Evolutionary conservation across 2,797 vertebrate genomes (phyloP), one percentile per base, ranked within the genome.

Genomic region (Pseudochromis fuscus): DNA sequence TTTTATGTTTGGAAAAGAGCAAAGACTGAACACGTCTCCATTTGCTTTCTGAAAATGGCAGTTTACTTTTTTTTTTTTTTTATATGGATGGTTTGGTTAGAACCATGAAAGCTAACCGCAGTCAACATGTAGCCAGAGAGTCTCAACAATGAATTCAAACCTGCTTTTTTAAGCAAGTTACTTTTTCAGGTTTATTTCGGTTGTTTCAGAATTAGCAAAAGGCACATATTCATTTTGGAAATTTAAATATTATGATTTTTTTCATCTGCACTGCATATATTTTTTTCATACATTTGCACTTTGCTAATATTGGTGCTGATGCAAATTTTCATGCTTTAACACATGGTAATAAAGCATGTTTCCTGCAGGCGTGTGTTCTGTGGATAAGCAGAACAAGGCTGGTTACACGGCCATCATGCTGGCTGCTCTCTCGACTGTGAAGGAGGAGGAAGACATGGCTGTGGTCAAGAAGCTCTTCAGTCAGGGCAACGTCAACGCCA

Each of bases 361-460:
- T 19, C 27, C 48, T 63, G 0, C 90, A 98, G 96, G 92, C 5
- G 91, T 96, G 80, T 98, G 96, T 46, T 90, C 93, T 0, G 95
- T 97, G 61, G 95, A 98, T 79, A 93, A 94, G 77, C 97, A 97
- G 94, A 99, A 99, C 84, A 96, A 96, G 86, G 97, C 98, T 0
- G 98, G 98, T 25, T 99, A 99, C 87, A 98, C 98, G 0, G 96
- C 97, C 12, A 96, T 97, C 72, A 99, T 99, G 97, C 88, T 99
- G 84, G 96, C 97, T 0, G 96, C 97, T 0, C 94, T 99, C 45
- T 96, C 96, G 0, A 95, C 96, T 0, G 94, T 96, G 31, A 96
- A 96, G 83, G 91, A 91, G 70, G 93, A 96, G 4, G 90, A 95
- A 0, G 96, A 98, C 89, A 96, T 96, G 95, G 89, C 84, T 0